A percentile compares a stretch with the other conserved stretches of the same genome.
phyloP scores from a whole-genome alignment of 53 echinoderm and acorn worm genomes.

The Stichopus horrens region DNA sequence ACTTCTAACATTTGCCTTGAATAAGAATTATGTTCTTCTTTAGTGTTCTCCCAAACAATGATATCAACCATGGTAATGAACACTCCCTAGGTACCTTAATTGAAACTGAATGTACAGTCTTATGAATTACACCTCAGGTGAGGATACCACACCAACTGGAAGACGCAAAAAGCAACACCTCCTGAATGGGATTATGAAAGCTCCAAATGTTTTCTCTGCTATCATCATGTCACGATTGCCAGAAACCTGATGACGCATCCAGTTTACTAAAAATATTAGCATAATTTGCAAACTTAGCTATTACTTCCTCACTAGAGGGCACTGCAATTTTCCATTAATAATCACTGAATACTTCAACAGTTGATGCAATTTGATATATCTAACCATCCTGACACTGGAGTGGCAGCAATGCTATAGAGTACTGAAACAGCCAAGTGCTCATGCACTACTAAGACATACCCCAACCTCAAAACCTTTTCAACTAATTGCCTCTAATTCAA shows the following conservation, averaged over 20 bases:
- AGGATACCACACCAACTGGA: slow-evolving; percentile 50
- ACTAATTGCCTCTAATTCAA: too few relatives aligned
- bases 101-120: slow-evolving; percentile 9
- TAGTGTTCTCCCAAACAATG: slow-evolving; percentile 24
- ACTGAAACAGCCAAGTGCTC: too few relatives aligned
- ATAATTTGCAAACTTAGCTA: slow-evolving; percentile 1
- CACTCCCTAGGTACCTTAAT: slow-evolving; percentile 43
- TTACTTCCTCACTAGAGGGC: slow-evolving; percentile 53
- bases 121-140: slow-evolving; percentile 50
- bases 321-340: too few relatives aligned
- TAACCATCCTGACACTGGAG: too few relatives aligned
- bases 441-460: too few relatives aligned
- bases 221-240: slow-evolving; percentile 53
- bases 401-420: too few relatives aligned
- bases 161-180: slow-evolving; percentile 15
- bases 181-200: slow-evolving; percentile 41
- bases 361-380: too few relatives aligned
- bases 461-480: too few relatives aligned
- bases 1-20: background rate
- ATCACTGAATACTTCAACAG: too few relatives aligned
- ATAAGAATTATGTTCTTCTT: background rate
- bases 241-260: slow-evolving; percentile 59
- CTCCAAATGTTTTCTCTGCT: slow-evolving; percentile 20
- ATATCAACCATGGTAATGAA: slow-evolving; percentile 64
- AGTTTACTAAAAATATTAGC: too few relatives aligned